These are phyloP conservation scores for Cyprinodon tularosa DNA, from an alignment of 2,113 vertebrate species.

Conservation along the genomic window DNA sequence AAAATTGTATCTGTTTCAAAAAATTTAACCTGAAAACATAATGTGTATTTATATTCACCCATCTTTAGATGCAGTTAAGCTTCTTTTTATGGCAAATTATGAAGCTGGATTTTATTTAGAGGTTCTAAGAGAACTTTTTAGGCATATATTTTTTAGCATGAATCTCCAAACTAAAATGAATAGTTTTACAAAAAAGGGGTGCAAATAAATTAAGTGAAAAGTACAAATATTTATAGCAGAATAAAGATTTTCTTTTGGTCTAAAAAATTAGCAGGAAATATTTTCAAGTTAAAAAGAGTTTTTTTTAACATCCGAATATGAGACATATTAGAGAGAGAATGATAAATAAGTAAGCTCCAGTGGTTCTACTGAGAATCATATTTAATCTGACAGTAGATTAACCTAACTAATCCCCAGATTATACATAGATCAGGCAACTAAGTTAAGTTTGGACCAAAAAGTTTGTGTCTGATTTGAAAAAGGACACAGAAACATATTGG, in stretches of 20 bases:
- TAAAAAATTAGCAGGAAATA: neutral
- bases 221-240: neutral
- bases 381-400: no score
- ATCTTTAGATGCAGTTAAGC: neutral
- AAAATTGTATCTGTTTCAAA: no score
- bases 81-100: neutral
- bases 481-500: no score
- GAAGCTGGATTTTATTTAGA: neutral
- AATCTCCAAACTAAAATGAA: neutral
- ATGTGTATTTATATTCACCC: neutral
- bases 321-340: neutral
- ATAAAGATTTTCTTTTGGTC: neutral
- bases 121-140: neutral
- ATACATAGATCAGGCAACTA: no score
- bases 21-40: neutral
- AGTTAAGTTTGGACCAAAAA: no score
- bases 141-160: neutral
- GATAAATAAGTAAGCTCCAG: no score
- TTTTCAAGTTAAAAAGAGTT: neutral
- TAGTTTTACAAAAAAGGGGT: no score
- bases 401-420: no score
- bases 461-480: no score
- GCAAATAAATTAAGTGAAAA: no score
- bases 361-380: no score
- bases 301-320: neutral